phyloP scores from a whole-genome alignment of 2,888 invertebrate species.

The Chloroclystis v-ata region DNA sequence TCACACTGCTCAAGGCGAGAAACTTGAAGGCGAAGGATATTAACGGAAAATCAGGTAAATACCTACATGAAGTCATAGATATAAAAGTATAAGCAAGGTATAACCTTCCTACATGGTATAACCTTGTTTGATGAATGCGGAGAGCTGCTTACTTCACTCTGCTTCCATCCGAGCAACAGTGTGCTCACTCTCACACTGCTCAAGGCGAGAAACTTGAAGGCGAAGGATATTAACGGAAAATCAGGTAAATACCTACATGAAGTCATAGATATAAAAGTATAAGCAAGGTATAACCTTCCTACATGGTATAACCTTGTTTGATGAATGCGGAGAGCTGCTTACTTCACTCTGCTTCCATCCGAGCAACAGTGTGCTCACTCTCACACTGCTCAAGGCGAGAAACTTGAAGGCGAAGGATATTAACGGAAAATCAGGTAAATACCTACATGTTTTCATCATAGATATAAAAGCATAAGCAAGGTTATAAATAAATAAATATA shows the following conservation, averaged over 20 bases:
- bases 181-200: constrained; percentile 92
- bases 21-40: constrained; percentile 98
- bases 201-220: constrained; percentile 95
- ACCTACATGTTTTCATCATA: too few species aligned
- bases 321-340: constrained; percentile 94
- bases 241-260: too few species aligned
- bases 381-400: constrained; percentile 93
- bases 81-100: too few species aligned
- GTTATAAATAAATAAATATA: too few species aligned
- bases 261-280: too few species aligned
- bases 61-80: too few species aligned
- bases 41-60: constrained; percentile 94
- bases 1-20: constrained; percentile 93
- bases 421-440: constrained; percentile 94
- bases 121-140: constrained; percentile 97
- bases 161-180: constrained; percentile 97
- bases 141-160: constrained; percentile 92
- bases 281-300: too few species aligned
- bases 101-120: too few species aligned
- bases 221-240: constrained; percentile 97
- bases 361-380: constrained; percentile 93
- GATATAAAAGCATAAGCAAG: too few species aligned
- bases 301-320: too few species aligned
- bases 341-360: constrained; percentile 97
- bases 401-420: constrained; percentile 98